A percentile compares a stretch with the other conserved stretches of the same genome.
These are phyloP conservation scores for Gouania willdenowi DNA, from an alignment of 2,797 vertebrate genomes.

Conservation along the genomic window DNA sequence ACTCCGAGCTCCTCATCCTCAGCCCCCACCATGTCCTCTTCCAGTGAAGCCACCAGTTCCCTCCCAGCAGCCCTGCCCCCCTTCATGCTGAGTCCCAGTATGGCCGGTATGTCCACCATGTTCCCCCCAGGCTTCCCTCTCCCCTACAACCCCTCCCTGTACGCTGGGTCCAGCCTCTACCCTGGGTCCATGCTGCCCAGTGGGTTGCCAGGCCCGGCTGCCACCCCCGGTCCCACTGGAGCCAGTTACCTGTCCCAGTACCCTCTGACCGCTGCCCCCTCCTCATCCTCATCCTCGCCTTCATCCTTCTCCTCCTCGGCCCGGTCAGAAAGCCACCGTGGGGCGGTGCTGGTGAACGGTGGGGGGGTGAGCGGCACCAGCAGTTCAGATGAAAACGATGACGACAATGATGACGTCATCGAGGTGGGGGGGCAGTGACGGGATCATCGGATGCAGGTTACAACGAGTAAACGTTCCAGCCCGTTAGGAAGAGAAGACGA, in stretches of 20 bases:
- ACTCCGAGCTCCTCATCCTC: slow-evolving; percentile 76
- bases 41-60: slow-evolving; percentile 35
- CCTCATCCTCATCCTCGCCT: slow-evolving; percentile 71
- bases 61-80: slow-evolving; percentile 80
- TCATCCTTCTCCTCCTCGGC: slow-evolving; percentile 59
- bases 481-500: slow-evolving; percentile 8
- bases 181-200: slow-evolving; percentile 78
- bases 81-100: slow-evolving; percentile 82
- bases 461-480: not conserved
- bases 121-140: slow-evolving; percentile 82
- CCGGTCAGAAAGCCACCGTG: slow-evolving; percentile 33
- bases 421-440: slow-evolving; percentile 85
- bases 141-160: slow-evolving; percentile 85
- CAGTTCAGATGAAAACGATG: slow-evolving; percentile 58
- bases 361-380: slow-evolving; percentile 33
- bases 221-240: slow-evolving; percentile 64
- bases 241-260: slow-evolving; percentile 84
- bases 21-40: slow-evolving; percentile 72
- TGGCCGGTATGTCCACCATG: slow-evolving; percentile 79
- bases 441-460: not conserved
- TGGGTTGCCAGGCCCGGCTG: slow-evolving; percentile 76
- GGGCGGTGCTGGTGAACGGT: slow-evolving; percentile 29
- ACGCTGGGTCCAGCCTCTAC: slow-evolving; percentile 88
- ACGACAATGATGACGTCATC: slow-evolving; percentile 80
- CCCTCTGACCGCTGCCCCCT: slow-evolving; percentile 62